Conservation (phyloP, 2,797 vertebrate species). For the Sebastes variabilis region DNA sequence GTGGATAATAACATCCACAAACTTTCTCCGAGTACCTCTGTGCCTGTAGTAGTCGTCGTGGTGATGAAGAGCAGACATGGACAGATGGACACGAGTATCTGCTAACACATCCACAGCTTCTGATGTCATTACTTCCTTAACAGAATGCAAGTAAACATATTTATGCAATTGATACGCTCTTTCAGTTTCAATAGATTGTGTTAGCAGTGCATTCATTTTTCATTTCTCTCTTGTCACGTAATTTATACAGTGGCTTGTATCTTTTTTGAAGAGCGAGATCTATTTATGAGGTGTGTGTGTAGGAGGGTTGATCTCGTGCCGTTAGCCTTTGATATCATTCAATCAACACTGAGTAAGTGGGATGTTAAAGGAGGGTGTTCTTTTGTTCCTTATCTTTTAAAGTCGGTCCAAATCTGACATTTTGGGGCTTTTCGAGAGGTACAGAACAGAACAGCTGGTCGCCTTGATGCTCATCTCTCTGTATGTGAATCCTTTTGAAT, state of each 20-base stretch:
- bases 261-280: neutral
- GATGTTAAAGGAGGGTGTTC: neutral
- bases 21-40: constrained; percentile 23
- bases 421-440: neutral
- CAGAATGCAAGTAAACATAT: constrained; percentile 25
- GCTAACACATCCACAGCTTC: neutral
- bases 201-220: constrained; percentile 45
- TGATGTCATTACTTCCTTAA: constrained; percentile 33
- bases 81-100: constrained; percentile 37
- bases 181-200: constrained; percentile 46
- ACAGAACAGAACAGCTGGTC: constrained; percentile 27
- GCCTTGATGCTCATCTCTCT: constrained; percentile 14
- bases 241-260: constrained; percentile 22
- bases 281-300: constrained; percentile 13
- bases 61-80: constrained; percentile 56
- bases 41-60: neutral
- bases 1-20: constrained; percentile 20
- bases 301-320: constrained; percentile 34
- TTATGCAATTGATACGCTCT: constrained; percentile 35
- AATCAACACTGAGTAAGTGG: constrained; percentile 30
- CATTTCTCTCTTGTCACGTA: constrained; percentile 24
- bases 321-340: constrained; percentile 50
- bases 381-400: constrained; percentile 30
- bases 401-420: constrained; percentile 51
- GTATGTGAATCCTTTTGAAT: neutral